Conservation (phyloP, 2,113 vertebrate species). For the Stercorarius parasiticus region DNA sequence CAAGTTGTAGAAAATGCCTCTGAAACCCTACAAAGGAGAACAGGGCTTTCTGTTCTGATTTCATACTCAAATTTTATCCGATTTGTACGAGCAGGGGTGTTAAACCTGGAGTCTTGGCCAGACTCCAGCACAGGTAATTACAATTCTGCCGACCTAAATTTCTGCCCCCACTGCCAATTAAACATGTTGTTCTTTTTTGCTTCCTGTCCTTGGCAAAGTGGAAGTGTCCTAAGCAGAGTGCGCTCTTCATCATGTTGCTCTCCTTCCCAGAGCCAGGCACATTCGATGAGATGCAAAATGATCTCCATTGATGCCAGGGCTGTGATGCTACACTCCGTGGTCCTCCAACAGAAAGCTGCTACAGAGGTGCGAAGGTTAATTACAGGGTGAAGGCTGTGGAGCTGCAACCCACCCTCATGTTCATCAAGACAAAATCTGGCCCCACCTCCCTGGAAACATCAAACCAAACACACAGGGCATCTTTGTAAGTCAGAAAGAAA, state of each 20-base stretch:
- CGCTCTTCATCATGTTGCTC: not conserved
- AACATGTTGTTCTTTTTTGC: not conserved
- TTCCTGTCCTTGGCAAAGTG: not conserved
- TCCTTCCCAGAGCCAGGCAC: not conserved
- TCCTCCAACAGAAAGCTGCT: not conserved
- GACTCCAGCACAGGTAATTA: not conserved
- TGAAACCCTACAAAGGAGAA: not conserved
- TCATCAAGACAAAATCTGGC: not conserved
- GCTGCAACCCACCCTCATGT: not conserved
- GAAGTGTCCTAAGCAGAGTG: not conserved
- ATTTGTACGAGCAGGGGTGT: not conserved
- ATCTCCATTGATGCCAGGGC: no score
- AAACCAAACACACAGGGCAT: not conserved
- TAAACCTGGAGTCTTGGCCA: not conserved
- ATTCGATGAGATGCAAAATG: not conserved
- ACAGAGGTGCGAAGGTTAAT: not conserved
- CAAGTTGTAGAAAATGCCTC: not conserved
- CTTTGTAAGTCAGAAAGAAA: not conserved
- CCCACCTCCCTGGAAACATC: not conserved
- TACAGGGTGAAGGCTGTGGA: not conserved
- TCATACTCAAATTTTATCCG: not conserved
- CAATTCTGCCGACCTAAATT: not conserved
- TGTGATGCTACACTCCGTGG: not conserved
- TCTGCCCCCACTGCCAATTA: not conserved
- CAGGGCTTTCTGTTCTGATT: not conserved